Evolutionary conservation across 1,140 invertebrate species (phyloP).

Genomic region (Orussus abietinus): DNA sequence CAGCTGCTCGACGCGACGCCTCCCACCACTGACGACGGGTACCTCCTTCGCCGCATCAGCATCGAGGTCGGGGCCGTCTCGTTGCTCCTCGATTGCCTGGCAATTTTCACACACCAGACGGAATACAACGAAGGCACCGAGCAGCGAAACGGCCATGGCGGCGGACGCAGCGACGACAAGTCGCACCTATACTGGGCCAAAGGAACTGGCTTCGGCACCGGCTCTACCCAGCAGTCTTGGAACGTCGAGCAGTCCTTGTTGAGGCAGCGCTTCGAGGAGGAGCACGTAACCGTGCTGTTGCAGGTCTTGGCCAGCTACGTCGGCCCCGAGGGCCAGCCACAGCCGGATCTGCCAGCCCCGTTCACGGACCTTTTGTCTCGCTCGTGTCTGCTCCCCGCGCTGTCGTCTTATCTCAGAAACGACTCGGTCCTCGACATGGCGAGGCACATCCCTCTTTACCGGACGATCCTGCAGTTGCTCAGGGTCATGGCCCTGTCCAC

Average conservation of each 20-base stretch:
- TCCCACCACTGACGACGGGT: constrained; percentile 76
- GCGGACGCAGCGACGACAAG: constrained; percentile 63
- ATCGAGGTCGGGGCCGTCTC: constrained; percentile 80
- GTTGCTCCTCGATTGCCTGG: constrained; percentile 79
- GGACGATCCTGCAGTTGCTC: constrained; percentile 76
- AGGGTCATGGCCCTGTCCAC: constrained; percentile 72
- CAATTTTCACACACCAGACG: constrained; percentile 84
- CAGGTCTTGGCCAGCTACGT: constrained; percentile 84
- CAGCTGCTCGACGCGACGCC: constrained; percentile 75
- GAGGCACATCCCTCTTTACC: constrained; percentile 86
- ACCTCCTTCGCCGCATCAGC: constrained; percentile 71
- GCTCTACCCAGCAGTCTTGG: constrained; percentile 92
- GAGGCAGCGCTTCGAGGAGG: constrained; percentile 84
- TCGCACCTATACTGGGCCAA: constrained; percentile 93
- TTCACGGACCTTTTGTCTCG: constrained; percentile 74
- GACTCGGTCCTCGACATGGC: constrained; percentile 96
- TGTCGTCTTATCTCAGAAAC: constrained; percentile 89
- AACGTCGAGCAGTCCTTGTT: constrained; percentile 91
- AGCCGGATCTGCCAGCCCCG: constrained; percentile 58
- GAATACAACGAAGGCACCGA: constrained; percentile 31
- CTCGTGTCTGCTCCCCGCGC: constrained; percentile 81
- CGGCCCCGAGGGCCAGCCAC: constrained; percentile 65
- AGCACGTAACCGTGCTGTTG: constrained; percentile 80
- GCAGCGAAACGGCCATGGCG: constrained; percentile 25
- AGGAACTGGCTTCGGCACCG: constrained; percentile 91